Percentiles rank a stretch among this genome's conserved stretches.
These are phyloP conservation scores for Pomacea canaliculata DNA, from an alignment of 2,888 invertebrate species.

Conservation along the genomic window DNA sequence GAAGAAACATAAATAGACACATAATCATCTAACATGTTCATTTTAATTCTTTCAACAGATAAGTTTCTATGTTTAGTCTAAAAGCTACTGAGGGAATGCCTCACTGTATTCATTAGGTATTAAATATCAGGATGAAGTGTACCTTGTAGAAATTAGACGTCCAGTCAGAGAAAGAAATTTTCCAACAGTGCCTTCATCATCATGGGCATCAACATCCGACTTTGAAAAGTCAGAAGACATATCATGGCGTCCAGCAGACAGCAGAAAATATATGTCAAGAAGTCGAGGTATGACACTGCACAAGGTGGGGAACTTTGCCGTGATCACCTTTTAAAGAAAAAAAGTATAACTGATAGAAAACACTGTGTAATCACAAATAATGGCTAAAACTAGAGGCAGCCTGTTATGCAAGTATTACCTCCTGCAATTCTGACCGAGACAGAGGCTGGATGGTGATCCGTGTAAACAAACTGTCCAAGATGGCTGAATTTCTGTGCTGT, in stretches of 20 bases:
- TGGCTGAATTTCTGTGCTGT: conserved; percentile 63
- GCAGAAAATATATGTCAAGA: conserved; percentile 85
- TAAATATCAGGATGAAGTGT: background rate
- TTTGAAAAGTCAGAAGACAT: conserved; percentile 81
- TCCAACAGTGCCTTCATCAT: conserved; percentile 41
- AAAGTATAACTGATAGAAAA: background rate
- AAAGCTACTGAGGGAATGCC: no score
- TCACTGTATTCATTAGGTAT: no score
- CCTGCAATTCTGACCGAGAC: conserved; percentile 80
- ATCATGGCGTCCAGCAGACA: conserved; percentile 80
- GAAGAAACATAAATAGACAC: no score
- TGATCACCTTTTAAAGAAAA: conserved; percentile 53
- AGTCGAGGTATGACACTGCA: conserved; percentile 82
- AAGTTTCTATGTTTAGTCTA: no score
- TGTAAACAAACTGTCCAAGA: conserved; percentile 86
- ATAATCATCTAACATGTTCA: no score
- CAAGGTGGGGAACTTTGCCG: conserved; percentile 78
- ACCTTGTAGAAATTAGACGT: conserved; percentile 68
- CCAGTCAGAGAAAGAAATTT: conserved; percentile 61
- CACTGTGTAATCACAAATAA: background rate
- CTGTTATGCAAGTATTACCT: conserved; percentile 73
- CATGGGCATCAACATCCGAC: background rate
- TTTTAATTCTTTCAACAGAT: no score
- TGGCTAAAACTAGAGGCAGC: no score
- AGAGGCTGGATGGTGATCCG: conserved; percentile 86